Evolutionary conservation across 2,888 invertebrate species (phyloP).

Genomic region (Mesorhabditis spiculigera): DNA sequence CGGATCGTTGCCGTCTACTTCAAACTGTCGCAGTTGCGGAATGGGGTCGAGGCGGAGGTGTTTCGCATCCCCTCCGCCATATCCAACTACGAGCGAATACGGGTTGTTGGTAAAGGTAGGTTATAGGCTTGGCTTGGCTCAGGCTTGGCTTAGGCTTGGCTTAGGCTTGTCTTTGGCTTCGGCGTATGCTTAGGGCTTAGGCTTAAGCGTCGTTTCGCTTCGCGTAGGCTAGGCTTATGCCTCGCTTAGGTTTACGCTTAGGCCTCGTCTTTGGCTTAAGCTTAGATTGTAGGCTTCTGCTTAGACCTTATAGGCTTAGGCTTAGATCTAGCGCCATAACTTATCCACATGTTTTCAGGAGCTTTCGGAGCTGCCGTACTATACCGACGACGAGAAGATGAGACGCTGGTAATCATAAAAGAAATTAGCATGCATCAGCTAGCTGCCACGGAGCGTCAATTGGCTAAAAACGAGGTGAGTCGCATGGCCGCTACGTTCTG

Average conservation of each 20-base stretch:
- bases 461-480: slow-evolving; percentile 59
- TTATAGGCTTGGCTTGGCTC: neutral
- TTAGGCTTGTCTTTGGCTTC: no score
- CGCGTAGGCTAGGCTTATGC: no score
- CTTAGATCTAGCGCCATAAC: no score
- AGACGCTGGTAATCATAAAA: slow-evolving; percentile 71
- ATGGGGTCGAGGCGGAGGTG: slow-evolving; percentile 10
- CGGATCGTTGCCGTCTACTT: slow-evolving; percentile 44
- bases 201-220: no score
- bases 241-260: no score
- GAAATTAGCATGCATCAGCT: slow-evolving; percentile 73
- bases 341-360: slow-evolving; percentile 58
- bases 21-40: slow-evolving; percentile 24
- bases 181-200: no score
- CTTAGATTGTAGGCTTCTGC: no score
- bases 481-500: neutral
- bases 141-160: no score
- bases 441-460: slow-evolving; percentile 69
- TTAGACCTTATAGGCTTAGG: no score
- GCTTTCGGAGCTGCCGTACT: slow-evolving; percentile 74
- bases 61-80: slow-evolving; percentile 31
- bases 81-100: slow-evolving; percentile 67
- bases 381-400: slow-evolving; percentile 69
- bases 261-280: no score
- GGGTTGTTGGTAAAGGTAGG: slow-evolving; percentile 68